Base-by-base conservation (phyloP, 2,888 invertebrate genomes). In the Clivina fossor region DNA sequence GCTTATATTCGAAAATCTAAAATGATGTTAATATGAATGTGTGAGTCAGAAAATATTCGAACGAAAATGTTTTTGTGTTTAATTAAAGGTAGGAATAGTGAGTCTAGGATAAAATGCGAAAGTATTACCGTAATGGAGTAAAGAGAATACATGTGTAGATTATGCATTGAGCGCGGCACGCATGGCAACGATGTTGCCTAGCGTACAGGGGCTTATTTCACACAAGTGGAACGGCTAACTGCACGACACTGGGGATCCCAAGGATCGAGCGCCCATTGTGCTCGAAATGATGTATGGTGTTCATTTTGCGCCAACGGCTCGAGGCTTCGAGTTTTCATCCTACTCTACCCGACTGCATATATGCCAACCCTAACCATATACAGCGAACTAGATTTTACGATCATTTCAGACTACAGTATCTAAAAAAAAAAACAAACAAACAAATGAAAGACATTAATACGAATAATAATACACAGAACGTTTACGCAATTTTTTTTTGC, bases 201-300 rank as follows among this genome's bases (percentile, higher is more conserved):
- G 26, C 26, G 26, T 24, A 24, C 4, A 24, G 26, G 26, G 43
- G 26, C 43, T 43, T 43, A 43, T 43, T 43, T 24, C 26, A 26
- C 43, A 43, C 26, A 43, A 43, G 24, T 35, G 35, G 35, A 35
- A 35, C 43, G 43, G 43, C 22, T 9, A 22, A n/a, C n/a, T n/a
- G 22, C 24, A 13, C 43, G 26, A 11, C 26, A 20, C 43, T 11
- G 43, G 41, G n/a, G 43, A 40, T 40, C 16, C 20, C 18, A 43
- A 13, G 43, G 43, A 22, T 43, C 22, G 22, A 20, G 24, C 22
- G 8, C 43, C 43, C 26, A 43, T 70, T 69, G 68, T 70, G 64
- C 65, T 64, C 63, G 64, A 68, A 68, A 71, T 71, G 71, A 71
- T 69, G 63, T 70, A 71, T 69, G 60, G 68, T 66, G 62, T 70